Evolutionary conservation across 2,113 vertebrate species (phyloP).

Genomic region (Sylvia atricapilla): DNA sequence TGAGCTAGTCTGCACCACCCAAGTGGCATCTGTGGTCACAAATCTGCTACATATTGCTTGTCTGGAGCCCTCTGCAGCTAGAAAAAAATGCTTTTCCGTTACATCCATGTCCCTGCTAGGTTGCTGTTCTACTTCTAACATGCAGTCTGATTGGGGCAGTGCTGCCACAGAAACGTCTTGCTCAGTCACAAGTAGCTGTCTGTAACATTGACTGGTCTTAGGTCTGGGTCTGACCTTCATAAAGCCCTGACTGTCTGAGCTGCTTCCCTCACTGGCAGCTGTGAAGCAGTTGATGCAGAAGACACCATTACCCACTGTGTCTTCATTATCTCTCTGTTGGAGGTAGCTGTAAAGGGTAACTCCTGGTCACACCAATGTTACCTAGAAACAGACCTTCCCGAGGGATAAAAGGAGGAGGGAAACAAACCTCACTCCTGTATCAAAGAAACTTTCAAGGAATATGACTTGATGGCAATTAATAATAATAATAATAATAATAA

Average conservation of each 20-base stretch:
- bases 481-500: neutral
- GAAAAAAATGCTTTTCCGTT: neutral
- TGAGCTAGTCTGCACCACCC: slow-evolving; percentile 31
- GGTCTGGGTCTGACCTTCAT: neutral
- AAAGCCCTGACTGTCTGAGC: neutral
- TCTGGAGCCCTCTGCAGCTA: neutral
- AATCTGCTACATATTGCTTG: neutral
- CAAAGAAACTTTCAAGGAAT: neutral
- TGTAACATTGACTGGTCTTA: neutral
- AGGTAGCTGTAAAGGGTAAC: neutral
- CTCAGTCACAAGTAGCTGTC: neutral
- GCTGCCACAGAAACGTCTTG: neutral
- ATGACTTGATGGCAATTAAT: neutral
- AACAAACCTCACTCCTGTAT: neutral
- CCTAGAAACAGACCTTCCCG: neutral
- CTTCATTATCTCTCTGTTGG: neutral
- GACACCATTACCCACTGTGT: neutral
- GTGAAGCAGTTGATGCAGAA: neutral
- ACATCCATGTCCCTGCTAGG: neutral
- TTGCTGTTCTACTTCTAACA: neutral
- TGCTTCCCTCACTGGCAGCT: neutral
- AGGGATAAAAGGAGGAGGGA: neutral
- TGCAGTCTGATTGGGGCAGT: neutral
- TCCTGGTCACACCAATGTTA: neutral
- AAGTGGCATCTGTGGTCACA: slow-evolving; percentile 31